Evolutionary conservation across 2,888 invertebrate species (phyloP).

Genomic region (Lysandra coridon): DNA sequence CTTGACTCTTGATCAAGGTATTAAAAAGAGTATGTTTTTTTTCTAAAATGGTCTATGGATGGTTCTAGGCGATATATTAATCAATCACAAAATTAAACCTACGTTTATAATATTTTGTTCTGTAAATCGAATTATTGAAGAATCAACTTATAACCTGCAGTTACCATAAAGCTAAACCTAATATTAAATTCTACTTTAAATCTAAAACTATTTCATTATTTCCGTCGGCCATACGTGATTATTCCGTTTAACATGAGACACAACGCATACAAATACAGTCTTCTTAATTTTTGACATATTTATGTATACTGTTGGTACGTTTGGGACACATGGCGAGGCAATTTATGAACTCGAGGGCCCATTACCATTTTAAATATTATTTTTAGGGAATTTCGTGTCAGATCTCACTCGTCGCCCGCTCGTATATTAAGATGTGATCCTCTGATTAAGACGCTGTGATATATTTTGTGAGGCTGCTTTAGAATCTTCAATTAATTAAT

Average conservation of each 20-base stretch:
- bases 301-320: constrained; percentile 79
- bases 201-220: neutral
- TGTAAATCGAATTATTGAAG: neutral
- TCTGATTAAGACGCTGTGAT: constrained; percentile 74
- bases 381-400: constrained; percentile 81
- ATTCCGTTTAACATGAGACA: constrained; percentile 1
- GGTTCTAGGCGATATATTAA: neutral
- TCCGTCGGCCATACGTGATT: neutral
- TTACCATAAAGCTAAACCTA: neutral
- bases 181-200: neutral
- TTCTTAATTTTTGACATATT: constrained; percentile 79
- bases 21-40: too few relatives aligned
- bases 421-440: constrained; percentile 79
- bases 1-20: too few relatives aligned
- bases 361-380: constrained; percentile 82
- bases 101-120: neutral
- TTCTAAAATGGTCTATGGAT: neutral
- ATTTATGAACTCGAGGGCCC: constrained; percentile 78
- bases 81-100: neutral
- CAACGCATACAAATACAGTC: constrained; percentile 56
- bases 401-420: constrained; percentile 77
- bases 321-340: constrained; percentile 77
- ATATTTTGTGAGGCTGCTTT: constrained; percentile 59
- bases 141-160: neutral
- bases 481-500: constrained; percentile 74